Evolutionary conservation across 2,888 invertebrate species (phyloP), one percentile per base, ranked within the genome.

Genomic region (Drosophila mimetica): DNA sequence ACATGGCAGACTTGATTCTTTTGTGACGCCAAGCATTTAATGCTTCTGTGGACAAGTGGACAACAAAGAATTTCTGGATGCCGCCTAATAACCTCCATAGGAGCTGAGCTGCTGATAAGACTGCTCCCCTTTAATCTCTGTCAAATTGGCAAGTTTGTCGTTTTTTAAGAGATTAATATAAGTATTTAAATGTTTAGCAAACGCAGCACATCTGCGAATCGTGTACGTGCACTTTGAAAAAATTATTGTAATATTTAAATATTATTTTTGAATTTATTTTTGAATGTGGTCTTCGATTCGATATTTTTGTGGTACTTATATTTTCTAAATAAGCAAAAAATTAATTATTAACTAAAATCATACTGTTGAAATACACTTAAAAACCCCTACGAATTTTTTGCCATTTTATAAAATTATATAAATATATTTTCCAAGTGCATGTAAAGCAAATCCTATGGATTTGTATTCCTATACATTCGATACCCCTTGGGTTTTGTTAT

Each of bases 11-110:
- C 8, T n/a, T 30, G 16, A 13, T 30, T 63, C 41, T 34, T 51
- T 48, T 63, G 63, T 48, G 48, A 57, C n/a, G 22, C 9, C 13
- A 34, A n/a, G 36, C 14, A 34, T 44, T 25, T n/a, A 28, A 42
- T 32, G 61, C 59, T 44, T 64, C 13, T 28, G 37, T 46, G 39
- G 41, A 51, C 70, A 60, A 69, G 69, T 64, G 39, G 32, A 63
- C 63, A 52, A 80, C 78, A 75, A 76, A 60, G 79, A 46, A 70
- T 48, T 41, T 47, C 28, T 41, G 69, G 18, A 48, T 58, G 51
- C 37, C 41, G 11, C 42, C 63, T 41, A 58, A 63, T 80, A 61
- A 66, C 77, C 77, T 41, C 32, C 25, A 7, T 11, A 25, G 7
- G 16, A 14, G 9, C 37, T 57, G 60, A 50, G 67, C 46, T 50